Evolutionary conservation across 2,797 vertebrate genomes (phyloP).

Genomic region (Sebastes iracundus): DNA sequence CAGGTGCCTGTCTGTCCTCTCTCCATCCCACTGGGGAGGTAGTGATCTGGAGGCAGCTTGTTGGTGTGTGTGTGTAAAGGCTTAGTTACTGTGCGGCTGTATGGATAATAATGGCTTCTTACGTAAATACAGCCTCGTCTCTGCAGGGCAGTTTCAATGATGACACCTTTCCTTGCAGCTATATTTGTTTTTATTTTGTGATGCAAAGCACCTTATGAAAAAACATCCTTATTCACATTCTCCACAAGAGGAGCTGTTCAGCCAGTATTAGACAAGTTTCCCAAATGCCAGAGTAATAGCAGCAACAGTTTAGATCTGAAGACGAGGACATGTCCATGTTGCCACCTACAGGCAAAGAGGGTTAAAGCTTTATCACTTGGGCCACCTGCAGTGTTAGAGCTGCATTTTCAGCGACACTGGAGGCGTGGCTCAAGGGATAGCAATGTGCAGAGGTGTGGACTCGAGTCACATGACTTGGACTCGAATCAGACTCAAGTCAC

Average conservation of each 20-base stretch:
- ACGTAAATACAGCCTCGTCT: constrained; percentile 1
- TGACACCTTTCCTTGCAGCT: constrained; percentile 26
- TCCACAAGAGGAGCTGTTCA: neutral
- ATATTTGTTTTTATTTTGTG: constrained; percentile 7
- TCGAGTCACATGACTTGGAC: no score
- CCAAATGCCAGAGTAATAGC: neutral
- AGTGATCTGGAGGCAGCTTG: constrained; percentile 50
- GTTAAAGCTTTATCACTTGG: neutral
- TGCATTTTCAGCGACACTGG: neutral
- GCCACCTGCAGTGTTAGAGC: neutral
- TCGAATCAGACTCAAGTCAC: no score
- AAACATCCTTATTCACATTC: neutral
- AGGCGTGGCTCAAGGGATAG: neutral
- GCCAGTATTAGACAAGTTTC: neutral
- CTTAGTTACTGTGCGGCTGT: constrained; percentile 28
- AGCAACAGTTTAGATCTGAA: neutral
- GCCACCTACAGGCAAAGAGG: neutral
- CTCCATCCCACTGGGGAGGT: constrained; percentile 44
- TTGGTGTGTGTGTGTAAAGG: constrained; percentile 24
- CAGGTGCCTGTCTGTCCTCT: constrained; percentile 51
- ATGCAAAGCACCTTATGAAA: neutral
- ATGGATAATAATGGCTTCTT: constrained; percentile 9
- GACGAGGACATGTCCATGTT: neutral
- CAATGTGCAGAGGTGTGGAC: neutral
- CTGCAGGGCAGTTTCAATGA: constrained; percentile 20